Evolutionary conservation across 2,888 invertebrate species (phyloP).

Genomic region (Leptinotarsa juncta): DNA sequence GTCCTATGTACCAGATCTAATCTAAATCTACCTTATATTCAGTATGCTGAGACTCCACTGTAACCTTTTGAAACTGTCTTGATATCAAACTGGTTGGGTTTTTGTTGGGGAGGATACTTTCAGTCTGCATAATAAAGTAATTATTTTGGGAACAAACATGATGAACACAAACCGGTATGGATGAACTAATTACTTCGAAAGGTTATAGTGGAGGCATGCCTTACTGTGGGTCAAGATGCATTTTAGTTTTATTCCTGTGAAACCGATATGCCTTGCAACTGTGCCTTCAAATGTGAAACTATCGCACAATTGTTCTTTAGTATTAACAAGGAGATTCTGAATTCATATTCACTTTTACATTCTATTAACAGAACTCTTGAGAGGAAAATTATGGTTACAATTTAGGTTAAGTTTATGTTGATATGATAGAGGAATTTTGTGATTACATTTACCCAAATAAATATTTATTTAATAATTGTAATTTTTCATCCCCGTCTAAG

Average conservation of each 20-base stretch:
- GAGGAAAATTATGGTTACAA: constrained; percentile 17
- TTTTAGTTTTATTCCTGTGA: not conserved
- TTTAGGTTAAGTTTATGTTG: constrained; percentile 39
- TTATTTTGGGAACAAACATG: not conserved
- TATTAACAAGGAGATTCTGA: constrained; percentile 21
- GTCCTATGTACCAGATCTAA: constrained; percentile 10
- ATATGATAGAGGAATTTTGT: constrained; percentile 41
- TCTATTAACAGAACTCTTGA: constrained; percentile 22
- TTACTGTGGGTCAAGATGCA: not conserved
- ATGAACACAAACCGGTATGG: not conserved
- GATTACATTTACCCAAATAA: constrained; percentile 43
- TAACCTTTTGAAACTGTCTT: not conserved
- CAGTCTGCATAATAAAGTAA: not conserved
- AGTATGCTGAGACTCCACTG: not conserved
- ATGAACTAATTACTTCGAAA: not conserved
- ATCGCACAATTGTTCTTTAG: constrained; percentile 19
- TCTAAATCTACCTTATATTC: constrained; percentile 1
- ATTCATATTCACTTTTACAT: constrained; percentile 21
- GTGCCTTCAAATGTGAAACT: constrained; percentile 32
- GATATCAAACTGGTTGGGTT: not conserved
- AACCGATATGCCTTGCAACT: constrained; percentile 29
- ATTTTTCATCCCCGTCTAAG: not conserved
- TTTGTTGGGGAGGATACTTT: not conserved
- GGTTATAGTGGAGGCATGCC: not conserved
- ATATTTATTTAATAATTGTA: constrained; percentile 42